These are phyloP conservation scores for Homalodisca vitripennis DNA, from an alignment of 1,140 invertebrate species.

Conservation along the genomic window DNA sequence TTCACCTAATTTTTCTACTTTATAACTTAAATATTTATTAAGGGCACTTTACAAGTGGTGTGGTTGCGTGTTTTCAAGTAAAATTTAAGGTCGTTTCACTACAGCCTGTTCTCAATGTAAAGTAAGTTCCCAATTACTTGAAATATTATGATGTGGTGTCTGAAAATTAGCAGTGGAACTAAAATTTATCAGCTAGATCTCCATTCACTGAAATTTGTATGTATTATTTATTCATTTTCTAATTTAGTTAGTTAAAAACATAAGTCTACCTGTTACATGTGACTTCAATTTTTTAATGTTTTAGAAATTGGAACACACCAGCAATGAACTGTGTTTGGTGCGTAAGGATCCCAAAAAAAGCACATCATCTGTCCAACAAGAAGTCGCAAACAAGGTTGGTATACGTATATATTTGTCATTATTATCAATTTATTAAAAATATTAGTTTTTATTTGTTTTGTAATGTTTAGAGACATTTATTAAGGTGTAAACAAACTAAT, in stretches of 20 bases:
- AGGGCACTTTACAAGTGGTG: too few relatives aligned
- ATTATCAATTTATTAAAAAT: background rate
- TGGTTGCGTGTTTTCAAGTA: too few relatives aligned
- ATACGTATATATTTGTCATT: background rate
- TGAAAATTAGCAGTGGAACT: background rate
- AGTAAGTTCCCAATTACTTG: background rate
- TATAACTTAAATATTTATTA: too few relatives aligned
- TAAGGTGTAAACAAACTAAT: background rate
- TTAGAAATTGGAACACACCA: constrained; percentile 50
- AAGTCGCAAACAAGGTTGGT: constrained; percentile 29
- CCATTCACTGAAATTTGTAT: background rate
- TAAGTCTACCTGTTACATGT: background rate
- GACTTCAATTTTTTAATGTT: constrained; percentile 28
- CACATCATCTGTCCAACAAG: constrained; percentile 46
- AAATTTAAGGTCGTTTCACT: too few relatives aligned
- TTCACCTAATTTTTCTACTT: too few relatives aligned
- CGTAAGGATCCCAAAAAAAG: constrained; percentile 52
- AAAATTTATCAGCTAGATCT: background rate
- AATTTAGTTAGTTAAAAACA: background rate
- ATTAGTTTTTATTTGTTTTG: background rate
- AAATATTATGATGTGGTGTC: background rate
- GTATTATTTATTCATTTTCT: background rate
- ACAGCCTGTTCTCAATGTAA: background rate
- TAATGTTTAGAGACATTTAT: background rate
- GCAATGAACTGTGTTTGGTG: constrained; percentile 58